Base-by-base conservation (phyloP, 1,140 invertebrate genomes). In the Pseudomyrmex flavicornis region DNA sequence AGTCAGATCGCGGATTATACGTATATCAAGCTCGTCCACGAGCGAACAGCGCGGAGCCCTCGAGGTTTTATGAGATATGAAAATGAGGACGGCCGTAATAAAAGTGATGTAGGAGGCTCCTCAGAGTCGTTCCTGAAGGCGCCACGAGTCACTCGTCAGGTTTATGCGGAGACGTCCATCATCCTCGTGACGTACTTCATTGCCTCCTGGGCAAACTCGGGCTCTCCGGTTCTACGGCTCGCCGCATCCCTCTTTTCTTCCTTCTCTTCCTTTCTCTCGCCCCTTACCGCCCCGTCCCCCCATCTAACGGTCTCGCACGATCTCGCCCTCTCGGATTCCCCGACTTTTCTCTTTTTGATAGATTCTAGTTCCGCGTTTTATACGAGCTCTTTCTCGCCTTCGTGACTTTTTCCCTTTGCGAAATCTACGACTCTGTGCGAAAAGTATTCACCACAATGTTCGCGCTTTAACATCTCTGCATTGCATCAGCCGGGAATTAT, bases 71-170 rank as follows among this genome's bases (percentile, higher is more conserved):
- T 96, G 96, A 96, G 96, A 96, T 96, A 96, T 96, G 96, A 96
- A 96, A 96, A 96, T 96, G 96, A 96, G 96, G 96, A 96, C 95
- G 95, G 95, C 95, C 95, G 95, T 96, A 96, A 96, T 96, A 96
- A 96, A 96, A 96, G 96, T 96, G 96, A 96, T 96, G 96, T 96
- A 96, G 95, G 95, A 95, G 95, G 95, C 96, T 96, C 96, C 95
- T 95, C 95, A 95, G 96, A 95, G 96, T 96, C 96, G 96, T 96
- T 96, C 95, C 94, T 96, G 95, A 95, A 96, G 95, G 95, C 96
- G 96, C 96, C 96, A 94, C 93, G 92, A 94, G 91, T 94, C 94
- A 94, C 94, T 95, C 94, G 95, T 95, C 95, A 95, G 94, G 93
- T 95, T 95, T 95, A 95, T 95, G 94, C 92, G 91, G 89, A 93